Percentiles rank a stretch among this genome's conserved stretches.
These are phyloP conservation scores for Pangasius krempfi DNA, from an alignment of 2,797 vertebrate genomes.

Conservation along the genomic window DNA sequence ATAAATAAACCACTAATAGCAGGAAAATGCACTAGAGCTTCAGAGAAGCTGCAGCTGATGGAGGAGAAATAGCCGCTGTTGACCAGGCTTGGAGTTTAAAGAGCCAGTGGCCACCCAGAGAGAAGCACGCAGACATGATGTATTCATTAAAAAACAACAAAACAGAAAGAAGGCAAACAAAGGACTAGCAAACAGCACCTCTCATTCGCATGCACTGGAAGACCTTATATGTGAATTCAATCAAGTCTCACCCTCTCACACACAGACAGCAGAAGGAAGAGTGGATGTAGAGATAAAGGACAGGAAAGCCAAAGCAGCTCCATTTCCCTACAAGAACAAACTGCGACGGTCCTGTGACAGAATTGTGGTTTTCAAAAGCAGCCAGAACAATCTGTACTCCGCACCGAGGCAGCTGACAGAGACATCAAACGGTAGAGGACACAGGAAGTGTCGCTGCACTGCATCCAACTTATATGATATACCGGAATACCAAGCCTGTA, in stretches of 20 bases:
- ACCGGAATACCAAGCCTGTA: not conserved
- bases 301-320: slow-evolving; percentile 59
- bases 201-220: not conserved
- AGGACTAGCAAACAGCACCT: not conserved
- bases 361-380: slow-evolving; percentile 12
- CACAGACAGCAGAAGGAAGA: not conserved
- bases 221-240: too few relatives aligned
- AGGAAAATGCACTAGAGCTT: slow-evolving; percentile 35
- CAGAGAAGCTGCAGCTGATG: slow-evolving; percentile 43
- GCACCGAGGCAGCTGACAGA: not conserved
- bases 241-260: slow-evolving; percentile 3
- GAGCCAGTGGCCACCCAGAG: slow-evolving; percentile 43
- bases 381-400: slow-evolving; percentile 7
- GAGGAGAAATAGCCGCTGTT: slow-evolving; percentile 26
- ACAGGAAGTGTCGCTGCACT: not conserved
- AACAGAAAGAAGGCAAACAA: not conserved
- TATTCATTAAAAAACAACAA: not conserved
- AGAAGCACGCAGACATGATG: slow-evolving; percentile 5
- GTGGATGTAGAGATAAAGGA: slow-evolving; percentile 45
- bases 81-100: slow-evolving; percentile 15
- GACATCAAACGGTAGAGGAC: slow-evolving; percentile 11
- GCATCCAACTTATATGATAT: not conserved
- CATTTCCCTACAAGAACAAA: not conserved
- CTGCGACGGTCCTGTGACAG: not conserved
- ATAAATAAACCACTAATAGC: slow-evolving; percentile 54